Conservation (phyloP, 2,888 invertebrate species). For the Agrypnus murinus region DNA sequence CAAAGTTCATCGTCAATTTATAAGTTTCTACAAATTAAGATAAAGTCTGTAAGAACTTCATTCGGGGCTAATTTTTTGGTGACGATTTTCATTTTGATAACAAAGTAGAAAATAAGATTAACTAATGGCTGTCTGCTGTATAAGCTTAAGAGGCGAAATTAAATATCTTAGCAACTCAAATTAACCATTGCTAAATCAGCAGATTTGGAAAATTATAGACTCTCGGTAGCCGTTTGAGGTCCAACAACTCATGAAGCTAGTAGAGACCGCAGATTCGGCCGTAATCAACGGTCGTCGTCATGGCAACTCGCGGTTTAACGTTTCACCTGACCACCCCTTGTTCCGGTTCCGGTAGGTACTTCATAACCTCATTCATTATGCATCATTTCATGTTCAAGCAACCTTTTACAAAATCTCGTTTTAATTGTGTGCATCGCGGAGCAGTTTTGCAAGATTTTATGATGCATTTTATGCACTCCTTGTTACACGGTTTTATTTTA, state of each 20-base stretch:
- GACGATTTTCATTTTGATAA: neutral
- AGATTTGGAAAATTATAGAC: slow-evolving; percentile 50
- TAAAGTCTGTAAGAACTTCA: slow-evolving; percentile 8
- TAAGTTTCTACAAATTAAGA: slow-evolving; percentile 28
- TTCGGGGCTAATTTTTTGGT: neutral
- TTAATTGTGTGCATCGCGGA: slow-evolving; percentile 59
- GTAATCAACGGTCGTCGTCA: slow-evolving; percentile 61
- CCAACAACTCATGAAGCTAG: slow-evolving; percentile 56
- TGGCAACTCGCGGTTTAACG: slow-evolving; percentile 61
- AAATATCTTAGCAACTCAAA: slow-evolving; percentile 16
- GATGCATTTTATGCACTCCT: slow-evolving; percentile 52
- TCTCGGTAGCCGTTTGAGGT: slow-evolving; percentile 53
- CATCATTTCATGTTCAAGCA: slow-evolving; percentile 61
- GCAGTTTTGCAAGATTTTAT: slow-evolving; percentile 53
- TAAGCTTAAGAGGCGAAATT: neutral
- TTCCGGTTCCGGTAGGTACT: slow-evolving; percentile 62
- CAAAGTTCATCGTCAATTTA: slow-evolving; percentile 31
- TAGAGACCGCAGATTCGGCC: slow-evolving; percentile 59
- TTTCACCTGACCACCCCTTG: slow-evolving; percentile 63
- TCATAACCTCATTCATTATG: slow-evolving; percentile 62
- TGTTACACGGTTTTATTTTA: slow-evolving; percentile 43
- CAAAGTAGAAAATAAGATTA: neutral
- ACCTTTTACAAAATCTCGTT: slow-evolving; percentile 60
- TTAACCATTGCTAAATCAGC: slow-evolving; percentile 40
- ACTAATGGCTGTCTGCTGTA: neutral